Evolutionary conservation across 1,140 invertebrate genomes (phyloP).

Genomic region (Heliconius melpomene): DNA sequence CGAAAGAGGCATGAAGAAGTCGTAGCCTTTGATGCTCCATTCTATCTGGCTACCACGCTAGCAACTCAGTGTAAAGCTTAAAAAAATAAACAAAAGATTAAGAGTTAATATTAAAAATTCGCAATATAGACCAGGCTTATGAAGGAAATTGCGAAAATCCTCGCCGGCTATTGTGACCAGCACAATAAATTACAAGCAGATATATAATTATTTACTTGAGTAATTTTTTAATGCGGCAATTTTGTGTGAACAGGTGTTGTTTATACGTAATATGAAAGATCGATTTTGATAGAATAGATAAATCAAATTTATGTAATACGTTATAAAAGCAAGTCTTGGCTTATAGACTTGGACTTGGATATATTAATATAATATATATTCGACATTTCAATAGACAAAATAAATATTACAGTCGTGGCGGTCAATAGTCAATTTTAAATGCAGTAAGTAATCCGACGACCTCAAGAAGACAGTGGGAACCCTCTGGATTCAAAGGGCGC

Average conservation of each 20-base stretch:
- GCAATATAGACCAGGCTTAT: conserved; percentile 28
- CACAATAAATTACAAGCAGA: conserved; percentile 35
- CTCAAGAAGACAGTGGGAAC: too few species aligned
- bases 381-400: too few species aligned
- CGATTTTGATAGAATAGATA: background rate
- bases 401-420: too few species aligned
- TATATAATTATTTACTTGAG: conserved; percentile 30
- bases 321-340: background rate
- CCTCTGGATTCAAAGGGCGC: too few species aligned
- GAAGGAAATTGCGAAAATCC: conserved; percentile 54
- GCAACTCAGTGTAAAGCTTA: too few species aligned
- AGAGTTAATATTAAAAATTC: background rate
- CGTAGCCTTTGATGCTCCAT: too few species aligned
- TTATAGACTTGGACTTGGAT: background rate
- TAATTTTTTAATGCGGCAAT: conserved; percentile 33
- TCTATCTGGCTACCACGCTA: too few species aligned
- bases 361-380: too few species aligned
- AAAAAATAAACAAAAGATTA: too few species aligned
- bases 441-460: too few species aligned
- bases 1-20: too few species aligned
- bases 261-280: conserved; percentile 4
- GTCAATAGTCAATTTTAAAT: too few species aligned
- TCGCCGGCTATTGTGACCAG: conserved; percentile 41
- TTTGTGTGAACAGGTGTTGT: conserved; percentile 12
- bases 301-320: background rate